These are phyloP conservation scores for Porites lutea DNA, from an alignment of 64 coral and sea anemone genomes.

Conservation along the genomic window DNA sequence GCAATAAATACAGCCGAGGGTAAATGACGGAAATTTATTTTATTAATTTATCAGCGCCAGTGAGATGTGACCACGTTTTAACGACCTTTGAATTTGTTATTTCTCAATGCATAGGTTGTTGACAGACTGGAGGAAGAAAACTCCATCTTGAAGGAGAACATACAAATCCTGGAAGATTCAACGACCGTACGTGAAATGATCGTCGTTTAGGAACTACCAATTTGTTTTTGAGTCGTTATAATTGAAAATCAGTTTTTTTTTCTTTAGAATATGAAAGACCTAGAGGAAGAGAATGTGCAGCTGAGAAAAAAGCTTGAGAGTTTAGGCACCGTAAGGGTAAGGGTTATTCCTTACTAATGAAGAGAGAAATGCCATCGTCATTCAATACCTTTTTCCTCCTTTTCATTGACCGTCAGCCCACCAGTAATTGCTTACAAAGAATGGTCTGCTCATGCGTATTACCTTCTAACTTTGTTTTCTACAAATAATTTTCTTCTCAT, in stretches of 20 bases:
- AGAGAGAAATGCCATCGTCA: no score
- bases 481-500: no score
- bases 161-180: constrained; percentile 18
- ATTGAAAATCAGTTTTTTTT: neutral
- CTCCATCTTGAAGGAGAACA: constrained; percentile 21
- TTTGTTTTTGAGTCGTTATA: neutral
- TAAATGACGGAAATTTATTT: neutral
- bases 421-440: no score
- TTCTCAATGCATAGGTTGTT: constrained; percentile 4
- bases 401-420: no score
- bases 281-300: neutral
- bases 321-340: neutral
- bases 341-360: neutral
- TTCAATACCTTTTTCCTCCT: no score
- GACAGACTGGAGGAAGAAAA: constrained; percentile 54
- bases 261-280: constrained; percentile 27
- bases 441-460: no score
- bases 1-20: neutral
- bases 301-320: constrained; percentile 20
- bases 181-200: constrained; percentile 7
- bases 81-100: neutral
- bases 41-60: no score
- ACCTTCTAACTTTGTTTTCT: no score
- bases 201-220: no score
- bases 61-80: neutral